Percentiles rank a stretch among this genome's conserved stretches.
phyloP scores from a whole-genome alignment of 2,888 invertebrate genomes.

The Pandemis corylana region DNA sequence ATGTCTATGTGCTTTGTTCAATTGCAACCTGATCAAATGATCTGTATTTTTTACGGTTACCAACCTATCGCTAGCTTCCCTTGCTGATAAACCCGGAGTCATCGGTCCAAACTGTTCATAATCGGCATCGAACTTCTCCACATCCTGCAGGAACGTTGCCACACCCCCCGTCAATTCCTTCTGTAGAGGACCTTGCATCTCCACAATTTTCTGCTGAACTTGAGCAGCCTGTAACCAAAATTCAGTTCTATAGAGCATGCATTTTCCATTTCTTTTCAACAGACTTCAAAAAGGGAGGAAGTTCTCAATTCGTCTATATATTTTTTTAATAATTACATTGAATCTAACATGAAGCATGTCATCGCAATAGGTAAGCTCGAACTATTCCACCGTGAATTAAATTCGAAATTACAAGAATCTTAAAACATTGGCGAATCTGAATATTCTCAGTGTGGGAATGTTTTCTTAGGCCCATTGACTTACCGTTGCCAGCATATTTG shows the following conservation, averaged over 20 bases:
- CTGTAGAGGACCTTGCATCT: slow-evolving; percentile 91
- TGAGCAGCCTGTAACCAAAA: slow-evolving; percentile 81
- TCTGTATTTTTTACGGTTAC: background rate
- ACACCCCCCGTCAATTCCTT: slow-evolving; percentile 90
- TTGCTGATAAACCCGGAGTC: slow-evolving; percentile 92
- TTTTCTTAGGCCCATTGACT: slow-evolving; percentile 48
- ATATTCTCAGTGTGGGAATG: background rate
- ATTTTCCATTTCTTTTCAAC: too few species aligned
- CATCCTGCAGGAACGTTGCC: slow-evolving; percentile 86
- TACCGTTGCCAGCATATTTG: slow-evolving; percentile 90
- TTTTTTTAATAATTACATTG: too few species aligned
- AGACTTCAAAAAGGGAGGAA: too few species aligned
- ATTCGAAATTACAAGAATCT: background rate
- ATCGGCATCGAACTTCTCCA: slow-evolving; percentile 88
- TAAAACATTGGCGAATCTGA: background rate
- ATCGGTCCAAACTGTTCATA: slow-evolving; percentile 93
- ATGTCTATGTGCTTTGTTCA: too few species aligned
- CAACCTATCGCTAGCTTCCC: slow-evolving; percentile 93
- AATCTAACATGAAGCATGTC: too few species aligned
- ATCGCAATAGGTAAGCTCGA: background rate
- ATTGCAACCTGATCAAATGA: too few species aligned
- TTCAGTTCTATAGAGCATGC: too few species aligned
- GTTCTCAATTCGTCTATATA: too few species aligned
- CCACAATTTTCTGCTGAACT: slow-evolving; percentile 88
- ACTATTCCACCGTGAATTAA: background rate